Evolutionary conservation across 1,140 invertebrate species (phyloP), one percentile per base, ranked within the genome.

Genomic region (Helicoverpa armigera): DNA sequence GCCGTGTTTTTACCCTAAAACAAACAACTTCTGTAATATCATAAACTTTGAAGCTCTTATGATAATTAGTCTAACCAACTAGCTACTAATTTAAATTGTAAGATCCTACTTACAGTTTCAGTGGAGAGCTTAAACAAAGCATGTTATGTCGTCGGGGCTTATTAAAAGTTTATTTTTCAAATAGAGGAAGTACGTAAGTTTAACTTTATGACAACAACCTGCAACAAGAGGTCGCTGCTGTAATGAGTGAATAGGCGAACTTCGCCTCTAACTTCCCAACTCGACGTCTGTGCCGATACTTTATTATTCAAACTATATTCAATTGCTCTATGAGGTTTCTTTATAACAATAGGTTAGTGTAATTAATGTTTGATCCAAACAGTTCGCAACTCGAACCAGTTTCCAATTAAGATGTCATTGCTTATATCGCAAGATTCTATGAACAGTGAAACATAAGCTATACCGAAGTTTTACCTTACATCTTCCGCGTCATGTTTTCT

Each of bases 181-280:
- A 86, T 86, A 86, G 85, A 83, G 80, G 83, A 80, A 84, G 80
- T 79, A 82, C 83, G 78, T 83, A 84, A 84, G 83, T 84, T 35
- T 86, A 89, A 88, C 82, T 89, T 87, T 83, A 86, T 85, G 85
- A 89, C 82, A 88, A 87, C 84, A 88, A 82, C 80, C 83, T 81
- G 80, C 78, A 82, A 76, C 79, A 84, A 86, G 81, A 83, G 83
- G 80, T 82, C 70, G 74, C 81, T 65, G 72, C 81, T 63, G 82
- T 87, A 87, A 86, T 86, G 85, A 87, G 80, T 86, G 80, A 79
- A 78, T 79, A 77, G 50, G 74, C 78, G 35, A 69, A 75, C 43
- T 73, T 72, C 35, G 67, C 11, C 60, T n/a, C 58, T 10, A 29
- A 76, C 75, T 77, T 77, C n/a, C 2, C 61, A 29, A 79, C 12